phyloP scores from a whole-genome alignment of 2,113 vertebrate genomes.

The Hymenochirus boettgeri region DNA sequence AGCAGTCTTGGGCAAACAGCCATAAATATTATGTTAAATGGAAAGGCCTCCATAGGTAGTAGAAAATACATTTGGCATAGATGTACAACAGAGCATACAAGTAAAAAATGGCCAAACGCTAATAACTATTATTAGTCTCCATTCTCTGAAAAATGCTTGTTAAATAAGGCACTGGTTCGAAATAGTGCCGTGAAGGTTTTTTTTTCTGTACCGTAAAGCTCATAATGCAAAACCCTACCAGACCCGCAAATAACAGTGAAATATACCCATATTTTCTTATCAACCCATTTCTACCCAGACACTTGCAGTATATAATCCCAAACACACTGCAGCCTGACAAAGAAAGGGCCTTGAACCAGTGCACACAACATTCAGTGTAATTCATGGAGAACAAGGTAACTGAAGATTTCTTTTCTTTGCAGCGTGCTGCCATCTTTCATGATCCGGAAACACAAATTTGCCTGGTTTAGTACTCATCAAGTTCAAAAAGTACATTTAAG shows the following conservation, averaged over 20 bases:
- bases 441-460: background rate
- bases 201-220: background rate
- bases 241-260: too few relatives aligned
- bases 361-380: background rate
- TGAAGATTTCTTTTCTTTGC: background rate
- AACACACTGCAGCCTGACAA: background rate
- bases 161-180: background rate
- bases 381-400: background rate
- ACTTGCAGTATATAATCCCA: background rate
- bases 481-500: background rate
- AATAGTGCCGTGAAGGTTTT: background rate
- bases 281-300: background rate
- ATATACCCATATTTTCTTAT: too few relatives aligned
- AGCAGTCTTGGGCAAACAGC: too few relatives aligned
- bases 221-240: too few relatives aligned
- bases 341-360: background rate
- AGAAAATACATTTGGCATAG: background rate
- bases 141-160: too few relatives aligned
- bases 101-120: background rate
- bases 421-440: background rate
- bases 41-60: background rate
- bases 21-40: too few relatives aligned
- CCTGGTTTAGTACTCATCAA: background rate
- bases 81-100: too few relatives aligned
- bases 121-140: too few relatives aligned